Evolutionary conservation across 2,113 vertebrate genomes (phyloP), one percentile per base, ranked within the genome.

Genomic region (Lepisosteus osseus): DNA sequence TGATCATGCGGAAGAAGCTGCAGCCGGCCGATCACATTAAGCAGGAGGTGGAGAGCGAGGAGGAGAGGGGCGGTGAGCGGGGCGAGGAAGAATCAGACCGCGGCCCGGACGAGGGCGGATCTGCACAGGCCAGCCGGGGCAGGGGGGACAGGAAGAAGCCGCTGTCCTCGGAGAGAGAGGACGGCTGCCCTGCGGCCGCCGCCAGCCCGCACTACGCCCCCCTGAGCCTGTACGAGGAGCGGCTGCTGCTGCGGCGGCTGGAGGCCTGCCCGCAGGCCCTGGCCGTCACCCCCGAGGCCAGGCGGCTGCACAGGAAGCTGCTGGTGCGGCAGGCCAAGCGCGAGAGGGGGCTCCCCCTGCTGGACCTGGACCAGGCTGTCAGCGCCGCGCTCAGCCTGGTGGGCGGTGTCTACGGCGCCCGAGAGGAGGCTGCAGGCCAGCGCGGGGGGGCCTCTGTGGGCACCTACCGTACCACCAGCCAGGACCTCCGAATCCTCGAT

Each of bases 401-500:
- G 4, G 95, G 95, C 3, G 95, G 94, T 1, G 88, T 96, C 77
- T 98, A 96, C 3, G 91, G 94, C 45, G 86, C 90, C 8, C 94
- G 93, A 82, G 94, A 91, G 68, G 80, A n/a, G 1, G 77, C 79
- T 2, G 69, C 78, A 15, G 74, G 86, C 13, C 80, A 77, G 29
- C 71, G 83, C 14, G 81, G 83, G 15, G 70, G 61, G 2, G 44
- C 76, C 4, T 84, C 83, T n/a, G 80, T 80, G 15, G 86, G 88
- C 3, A 93, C 86, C 0, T 96, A 93, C 80, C 89, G 92, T 70
- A 94, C 92, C 57, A 94, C 86, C 76, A 94, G 95, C 79, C 93
- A 94, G 74, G 96, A 98, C 79, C 92, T 93, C 73, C 87, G 95
- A 9, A 95, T 99, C 54, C 92, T 99, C 13, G 97, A 99, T 79